Base-by-base conservation (phyloP, 2,113 vertebrate species). In the Scalopus aquaticus region DNA sequence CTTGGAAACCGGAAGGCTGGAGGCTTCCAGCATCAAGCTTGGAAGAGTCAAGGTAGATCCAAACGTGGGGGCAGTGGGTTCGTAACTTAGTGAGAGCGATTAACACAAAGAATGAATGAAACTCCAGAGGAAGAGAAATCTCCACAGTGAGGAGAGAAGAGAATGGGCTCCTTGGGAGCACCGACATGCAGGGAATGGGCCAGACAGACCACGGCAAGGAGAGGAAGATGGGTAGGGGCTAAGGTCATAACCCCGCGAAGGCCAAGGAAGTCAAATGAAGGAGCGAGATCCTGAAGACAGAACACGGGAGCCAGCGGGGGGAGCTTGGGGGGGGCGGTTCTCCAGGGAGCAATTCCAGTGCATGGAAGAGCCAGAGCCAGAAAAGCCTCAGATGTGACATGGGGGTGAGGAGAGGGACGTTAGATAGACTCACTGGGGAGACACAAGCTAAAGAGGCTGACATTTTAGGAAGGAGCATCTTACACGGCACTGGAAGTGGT, bases 231-330 rank as follows among this genome's bases (percentile, higher is more conserved):
- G 51, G 51, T 17, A 20, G 51, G 51, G 51, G 51, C 46, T 9
- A 20, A 54, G 51, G 20, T n/a, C 6, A 51, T 16, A 4, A 39
- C 0, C 0, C 11, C 67, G n/a, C n/a, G 6, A 32, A 74, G 17
- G 54, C 20, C 30, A 72, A 44, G 30, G 28, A 42, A 32, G 32
- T 32, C 28, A 6, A 6, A 20, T 8, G 0, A 28, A 91, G 35
- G 51, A 19, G 11, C 2, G 22, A 69, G 16, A 10, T 11, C n/a
- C 60, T 49, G 58, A 58, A 72, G 82, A 58, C 87, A 80, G 37
- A 20, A 44, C 11, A 1, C 0, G 19, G 64, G 62, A 42, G 8
- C 32, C 17, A 39, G 5, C 1, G 3, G 30, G 69, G 9, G 0
- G 9, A n/a, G n/a, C n/a, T n/a, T n/a, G n/a, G n/a, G n/a, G n/a